Evolutionary conservation across 2,113 vertebrate species (phyloP).

Genomic region (Turnix velox): DNA sequence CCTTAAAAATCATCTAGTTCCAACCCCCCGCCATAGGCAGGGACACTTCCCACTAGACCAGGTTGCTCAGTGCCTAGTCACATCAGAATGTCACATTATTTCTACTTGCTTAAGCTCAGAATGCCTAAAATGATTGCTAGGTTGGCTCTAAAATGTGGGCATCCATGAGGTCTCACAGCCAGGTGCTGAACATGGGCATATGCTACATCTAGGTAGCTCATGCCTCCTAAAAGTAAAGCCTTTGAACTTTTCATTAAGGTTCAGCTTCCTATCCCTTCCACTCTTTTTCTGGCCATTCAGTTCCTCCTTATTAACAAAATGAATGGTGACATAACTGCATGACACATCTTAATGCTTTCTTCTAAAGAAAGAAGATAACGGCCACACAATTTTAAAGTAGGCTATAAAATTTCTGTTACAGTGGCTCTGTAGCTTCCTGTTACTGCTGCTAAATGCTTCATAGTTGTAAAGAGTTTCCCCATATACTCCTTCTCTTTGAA

Average conservation of each 20-base stretch:
- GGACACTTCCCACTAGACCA: too few species aligned
- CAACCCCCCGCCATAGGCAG: too few species aligned
- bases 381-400: constrained; percentile 11
- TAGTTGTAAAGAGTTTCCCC: constrained; percentile 6
- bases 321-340: background rate
- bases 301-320: constrained; percentile 1
- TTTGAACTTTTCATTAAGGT: background rate
- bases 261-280: background rate
- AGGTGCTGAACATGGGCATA: background rate
- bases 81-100: background rate
- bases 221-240: background rate
- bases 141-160: background rate
- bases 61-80: too few species aligned
- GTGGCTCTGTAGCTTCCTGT: constrained; percentile 9
- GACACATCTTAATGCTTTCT: constrained; percentile 14
- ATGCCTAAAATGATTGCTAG: background rate
- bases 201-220: background rate
- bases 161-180: accelerated
- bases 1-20: too few species aligned
- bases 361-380: background rate
- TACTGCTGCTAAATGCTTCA: constrained; percentile 22
- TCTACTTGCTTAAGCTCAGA: background rate
- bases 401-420: background rate
- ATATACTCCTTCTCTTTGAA: constrained; percentile 20
- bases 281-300: background rate